These are phyloP conservation scores for Nymphalis c-album DNA, from an alignment of 2,888 invertebrate genomes.

Conservation along the genomic window DNA sequence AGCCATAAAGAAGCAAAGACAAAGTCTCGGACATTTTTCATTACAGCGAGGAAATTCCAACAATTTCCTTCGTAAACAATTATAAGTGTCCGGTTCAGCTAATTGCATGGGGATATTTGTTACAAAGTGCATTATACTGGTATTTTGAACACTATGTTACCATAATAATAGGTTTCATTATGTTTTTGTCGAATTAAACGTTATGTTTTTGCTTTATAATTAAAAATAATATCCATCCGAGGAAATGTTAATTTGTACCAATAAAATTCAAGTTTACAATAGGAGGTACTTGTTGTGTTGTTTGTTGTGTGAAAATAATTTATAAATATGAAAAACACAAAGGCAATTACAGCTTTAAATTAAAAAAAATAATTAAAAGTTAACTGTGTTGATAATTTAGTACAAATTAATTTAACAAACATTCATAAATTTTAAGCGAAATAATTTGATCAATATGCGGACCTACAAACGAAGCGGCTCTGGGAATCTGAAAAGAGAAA, in stretches of 20 bases:
- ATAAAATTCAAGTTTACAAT: too few relatives aligned
- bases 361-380: not conserved
- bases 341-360: not conserved
- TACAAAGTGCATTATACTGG: slow-evolving; percentile 27
- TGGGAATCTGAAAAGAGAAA: slow-evolving; percentile 22
- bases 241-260: too few relatives aligned
- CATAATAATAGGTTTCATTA: slow-evolving; percentile 3
- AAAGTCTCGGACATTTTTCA: slow-evolving; percentile 76
- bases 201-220: too few relatives aligned
- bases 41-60: slow-evolving; percentile 57
- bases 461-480: not conserved
- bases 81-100: slow-evolving; percentile 63
- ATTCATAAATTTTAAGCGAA: not conserved
- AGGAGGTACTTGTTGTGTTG: too few relatives aligned
- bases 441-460: not conserved
- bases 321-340: not conserved
- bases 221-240: too few relatives aligned
- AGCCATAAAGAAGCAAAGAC: slow-evolving; percentile 70
- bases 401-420: slow-evolving; percentile 12
- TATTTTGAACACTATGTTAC: not conserved
- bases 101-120: slow-evolving; percentile 50
- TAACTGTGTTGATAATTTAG: not conserved
- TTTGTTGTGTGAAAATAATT: too few relatives aligned
- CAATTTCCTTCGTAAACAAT: slow-evolving; percentile 69
- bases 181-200: not conserved